These are phyloP conservation scores for Acrocephalus scirpaceus DNA, from an alignment of 2,797 vertebrate genomes.

Conservation along the genomic window DNA sequence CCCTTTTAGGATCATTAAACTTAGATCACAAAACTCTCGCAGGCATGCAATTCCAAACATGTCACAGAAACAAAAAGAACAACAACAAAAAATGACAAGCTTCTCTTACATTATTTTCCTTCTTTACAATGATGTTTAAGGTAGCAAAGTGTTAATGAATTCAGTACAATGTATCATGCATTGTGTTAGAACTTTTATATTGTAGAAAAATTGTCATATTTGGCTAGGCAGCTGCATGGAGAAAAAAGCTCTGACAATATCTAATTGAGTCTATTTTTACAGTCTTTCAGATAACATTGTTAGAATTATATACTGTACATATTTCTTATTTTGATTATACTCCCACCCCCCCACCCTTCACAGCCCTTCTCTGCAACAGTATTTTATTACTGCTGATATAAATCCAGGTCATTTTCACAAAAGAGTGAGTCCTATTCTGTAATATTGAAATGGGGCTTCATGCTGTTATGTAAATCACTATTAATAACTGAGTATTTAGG, in stretches of 20 bases:
- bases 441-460: neutral
- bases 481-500: conserved; percentile 24
- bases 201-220: conserved; percentile 80
- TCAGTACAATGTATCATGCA: conserved; percentile 64
- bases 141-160: conserved; percentile 81
- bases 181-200: conserved; percentile 74
- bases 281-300: conserved; percentile 74
- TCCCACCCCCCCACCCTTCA: conserved; percentile 14
- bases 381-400: conserved; percentile 8
- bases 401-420: conserved; percentile 51
- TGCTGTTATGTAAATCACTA: conserved; percentile 37
- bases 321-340: conserved; percentile 65
- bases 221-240: conserved; percentile 80
- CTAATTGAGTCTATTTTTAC: conserved; percentile 82
- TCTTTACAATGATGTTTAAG: conserved; percentile 73
- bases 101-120: conserved; percentile 68
- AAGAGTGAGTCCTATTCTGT: neutral
- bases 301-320: conserved; percentile 76
- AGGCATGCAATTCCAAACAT: conserved; percentile 74
- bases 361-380: conserved; percentile 43
- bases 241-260: conserved; percentile 80
- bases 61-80: conserved; percentile 74
- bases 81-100: conserved; percentile 74
- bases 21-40: conserved; percentile 77
- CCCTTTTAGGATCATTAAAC: conserved; percentile 81